Evolutionary conservation across 2,888 invertebrate genomes (phyloP).

Genomic region (Lycocerus yunnanus): DNA sequence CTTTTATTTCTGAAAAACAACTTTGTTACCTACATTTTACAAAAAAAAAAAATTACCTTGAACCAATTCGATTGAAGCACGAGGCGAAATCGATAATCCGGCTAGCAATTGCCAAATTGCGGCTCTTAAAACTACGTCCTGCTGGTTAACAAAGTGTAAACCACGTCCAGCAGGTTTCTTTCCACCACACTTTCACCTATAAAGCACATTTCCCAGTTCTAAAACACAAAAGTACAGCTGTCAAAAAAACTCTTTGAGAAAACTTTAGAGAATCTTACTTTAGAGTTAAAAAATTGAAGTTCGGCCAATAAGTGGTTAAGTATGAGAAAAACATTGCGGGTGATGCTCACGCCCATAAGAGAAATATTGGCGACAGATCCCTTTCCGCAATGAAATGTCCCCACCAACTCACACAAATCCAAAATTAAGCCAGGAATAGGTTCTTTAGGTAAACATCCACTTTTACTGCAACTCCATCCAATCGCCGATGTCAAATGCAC

Average conservation of each 20-base stretch:
- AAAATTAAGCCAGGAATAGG: conserved; percentile 53
- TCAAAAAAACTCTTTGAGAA: not conserved
- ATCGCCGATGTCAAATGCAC: conserved; percentile 57
- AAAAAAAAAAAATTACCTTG: conserved; percentile 39
- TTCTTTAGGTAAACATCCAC: conserved; percentile 36
- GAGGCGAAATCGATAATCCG: conserved; percentile 52
- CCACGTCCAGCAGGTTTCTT: conserved; percentile 47
- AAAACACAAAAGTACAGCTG: conserved; percentile 3
- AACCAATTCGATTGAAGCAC: conserved; percentile 46
- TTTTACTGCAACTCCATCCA: conserved; percentile 55
- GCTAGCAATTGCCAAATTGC: conserved; percentile 59
- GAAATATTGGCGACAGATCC: conserved; percentile 58
- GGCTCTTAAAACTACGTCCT: conserved; percentile 61
- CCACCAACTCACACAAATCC: conserved; percentile 57
- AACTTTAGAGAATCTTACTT: conserved; percentile 42
- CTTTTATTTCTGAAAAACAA: conserved; percentile 34
- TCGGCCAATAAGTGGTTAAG: conserved; percentile 60
- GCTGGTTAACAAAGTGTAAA: conserved; percentile 57
- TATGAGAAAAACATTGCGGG: conserved; percentile 58
- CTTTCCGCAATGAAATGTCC: conserved; percentile 59
- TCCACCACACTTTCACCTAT: conserved; percentile 40
- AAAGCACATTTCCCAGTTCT: conserved; percentile 51
- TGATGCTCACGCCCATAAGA: conserved; percentile 63
- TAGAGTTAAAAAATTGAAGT: conserved; percentile 55
- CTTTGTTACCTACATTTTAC: not conserved